Conservation (phyloP, 2,113 vertebrate species). For the Perca flavescens region DNA sequence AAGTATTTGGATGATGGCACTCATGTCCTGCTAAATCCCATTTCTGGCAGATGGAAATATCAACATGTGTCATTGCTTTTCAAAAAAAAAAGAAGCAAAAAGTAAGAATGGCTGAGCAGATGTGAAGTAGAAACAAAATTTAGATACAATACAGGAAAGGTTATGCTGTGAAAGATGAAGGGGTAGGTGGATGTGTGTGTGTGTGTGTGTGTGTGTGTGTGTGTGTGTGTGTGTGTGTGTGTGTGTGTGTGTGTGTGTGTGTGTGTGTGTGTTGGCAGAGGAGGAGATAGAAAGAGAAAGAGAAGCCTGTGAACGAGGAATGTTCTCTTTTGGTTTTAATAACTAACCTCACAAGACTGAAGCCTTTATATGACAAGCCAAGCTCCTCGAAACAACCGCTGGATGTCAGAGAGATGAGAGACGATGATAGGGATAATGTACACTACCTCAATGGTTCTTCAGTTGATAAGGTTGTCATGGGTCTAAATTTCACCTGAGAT, state of each 20-base stretch:
- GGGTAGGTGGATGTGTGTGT: background rate
- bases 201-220: slow-evolving; percentile 7
- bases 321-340: slow-evolving; percentile 54
- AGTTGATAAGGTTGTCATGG: slow-evolving; percentile 7
- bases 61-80: slow-evolving; percentile 14
- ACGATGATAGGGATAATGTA: slow-evolving; percentile 35
- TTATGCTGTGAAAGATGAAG: slow-evolving; percentile 4
- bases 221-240: slow-evolving; percentile 5
- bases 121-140: background rate
- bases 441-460: background rate
- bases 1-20: background rate
- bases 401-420: slow-evolving; percentile 33
- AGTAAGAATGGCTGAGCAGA: slow-evolving; percentile 3
- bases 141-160: slow-evolving; percentile 13
- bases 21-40: background rate
- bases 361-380: slow-evolving; percentile 41
- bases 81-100: background rate
- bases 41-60: background rate
- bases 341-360: slow-evolving; percentile 48
- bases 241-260: slow-evolving; percentile 3
- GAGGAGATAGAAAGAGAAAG: slow-evolving; percentile 23
- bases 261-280: slow-evolving; percentile 28
- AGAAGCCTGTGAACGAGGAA: slow-evolving; percentile 35
- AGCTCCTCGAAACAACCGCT: slow-evolving; percentile 12
- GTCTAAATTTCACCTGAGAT: slow-evolving; percentile 2